Conservation (phyloP, 2,888 invertebrate genomes). For the Ophonus ardosiacus region DNA sequence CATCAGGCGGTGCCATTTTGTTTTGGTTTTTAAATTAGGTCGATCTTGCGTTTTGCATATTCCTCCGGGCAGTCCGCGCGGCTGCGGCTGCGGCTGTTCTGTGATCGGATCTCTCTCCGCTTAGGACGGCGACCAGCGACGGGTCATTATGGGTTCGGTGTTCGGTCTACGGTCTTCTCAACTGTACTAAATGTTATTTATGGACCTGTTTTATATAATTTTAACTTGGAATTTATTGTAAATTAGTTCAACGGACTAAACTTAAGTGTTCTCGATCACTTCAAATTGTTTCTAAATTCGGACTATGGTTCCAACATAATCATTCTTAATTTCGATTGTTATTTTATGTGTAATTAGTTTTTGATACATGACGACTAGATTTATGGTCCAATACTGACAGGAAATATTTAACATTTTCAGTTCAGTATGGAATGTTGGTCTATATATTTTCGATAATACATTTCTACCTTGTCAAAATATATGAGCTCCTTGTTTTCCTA, state of each 20-base stretch:
- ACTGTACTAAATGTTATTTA: conserved; percentile 46
- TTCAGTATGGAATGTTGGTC: neutral
- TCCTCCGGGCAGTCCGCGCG: conserved; percentile 7
- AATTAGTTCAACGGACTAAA: conserved; percentile 40
- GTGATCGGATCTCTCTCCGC: conserved; percentile 26
- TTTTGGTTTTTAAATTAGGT: conserved; percentile 59
- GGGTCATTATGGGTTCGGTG: conserved; percentile 41
- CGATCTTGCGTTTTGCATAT: conserved; percentile 52
- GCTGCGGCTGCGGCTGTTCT: conserved; percentile 13
- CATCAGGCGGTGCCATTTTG: conserved; percentile 38
- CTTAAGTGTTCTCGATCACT: conserved; percentile 27
- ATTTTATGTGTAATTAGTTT: conserved; percentile 34
- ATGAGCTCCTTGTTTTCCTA: neutral
- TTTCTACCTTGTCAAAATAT: neutral
- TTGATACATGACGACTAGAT: conserved; percentile 8
- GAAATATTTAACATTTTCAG: neutral
- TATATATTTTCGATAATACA: neutral
- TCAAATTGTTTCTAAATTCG: conserved; percentile 37
- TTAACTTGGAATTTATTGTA: conserved; percentile 42
- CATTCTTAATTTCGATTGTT: conserved; percentile 19
- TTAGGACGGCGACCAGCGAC: neutral
- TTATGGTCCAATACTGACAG: neutral
- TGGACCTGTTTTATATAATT: conserved; percentile 45
- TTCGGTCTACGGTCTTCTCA: neutral
- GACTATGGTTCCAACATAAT: conserved; percentile 13